Evolutionary conservation across 2,113 vertebrate genomes (phyloP), one percentile per base, ranked within the genome.

Genomic region (Phoenicopterus ruber): DNA sequence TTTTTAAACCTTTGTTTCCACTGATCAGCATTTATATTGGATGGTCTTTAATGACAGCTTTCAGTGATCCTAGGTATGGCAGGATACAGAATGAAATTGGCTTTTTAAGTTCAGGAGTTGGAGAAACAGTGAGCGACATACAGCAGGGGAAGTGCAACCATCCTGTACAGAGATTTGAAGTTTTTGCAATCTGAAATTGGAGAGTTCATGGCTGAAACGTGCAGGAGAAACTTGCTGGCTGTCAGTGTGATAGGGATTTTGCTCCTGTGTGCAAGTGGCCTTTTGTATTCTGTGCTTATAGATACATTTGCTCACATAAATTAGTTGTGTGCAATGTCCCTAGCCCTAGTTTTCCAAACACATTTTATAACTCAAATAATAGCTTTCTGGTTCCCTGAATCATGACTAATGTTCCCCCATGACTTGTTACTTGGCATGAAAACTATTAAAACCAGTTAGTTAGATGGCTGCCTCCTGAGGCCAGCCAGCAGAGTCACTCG

Each of bases 351-450:
- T 94, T 92, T 81, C 42, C 11, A 81, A 83, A 54, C 36, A 36
- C 34, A 71, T 20, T 81, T 88, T 86, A 13, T 74, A 67, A 54
- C 34, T 94, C 26, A 69, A 57, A 44, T 69, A 65, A 54, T 77
- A 84, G 71, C 46, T 90, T 92, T 87, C 79, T 63, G 77, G 24
- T 91, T 96, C 55, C 42, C 86, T 80, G 90, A 62, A 34, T 92
- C 59, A 59, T 94, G 88, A 84, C 79, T 94, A 63, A 90, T 78
- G 26, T 73, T 93, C 72, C 72, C 50, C 86, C 47, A 83, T 90
- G 86, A 90, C 69, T 90, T 88, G 42, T 93, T 77, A 65, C 44
- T 90, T 94, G 80, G 34, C 81, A 83, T 77, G 79, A 89, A 90
- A 93, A 58, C 46, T 70, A 17, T 76, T 89, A 85, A 74, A 72